Evolutionary conservation across 1,140 invertebrate species (phyloP).

Genomic region (Himalopsyche phryganea): DNA sequence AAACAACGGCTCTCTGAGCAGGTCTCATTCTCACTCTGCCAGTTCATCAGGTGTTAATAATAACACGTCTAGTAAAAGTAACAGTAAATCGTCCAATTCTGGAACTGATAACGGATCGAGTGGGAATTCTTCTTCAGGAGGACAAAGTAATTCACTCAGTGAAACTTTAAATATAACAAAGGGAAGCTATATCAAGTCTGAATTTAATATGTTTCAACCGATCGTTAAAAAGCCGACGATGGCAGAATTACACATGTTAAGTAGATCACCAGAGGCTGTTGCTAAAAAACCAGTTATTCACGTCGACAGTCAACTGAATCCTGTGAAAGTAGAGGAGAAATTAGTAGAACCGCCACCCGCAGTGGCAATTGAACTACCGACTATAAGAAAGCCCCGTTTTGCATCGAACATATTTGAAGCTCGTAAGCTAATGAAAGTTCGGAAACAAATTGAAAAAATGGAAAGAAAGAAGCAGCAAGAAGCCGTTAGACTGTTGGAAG

Average conservation of each 20-base stretch:
- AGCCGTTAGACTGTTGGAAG: slow-evolving; percentile 47
- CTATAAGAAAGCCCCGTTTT: slow-evolving; percentile 58
- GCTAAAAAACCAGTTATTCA: slow-evolving; percentile 26
- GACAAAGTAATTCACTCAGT: slow-evolving; percentile 38
- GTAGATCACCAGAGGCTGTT: slow-evolving; percentile 4
- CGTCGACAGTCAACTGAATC: slow-evolving; percentile 28
- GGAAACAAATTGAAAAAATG: slow-evolving; percentile 58
- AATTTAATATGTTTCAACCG: slow-evolving; percentile 32
- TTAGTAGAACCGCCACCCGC: slow-evolving; percentile 38
- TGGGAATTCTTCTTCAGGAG: slow-evolving; percentile 46
- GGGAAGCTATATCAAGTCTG: slow-evolving; percentile 31
- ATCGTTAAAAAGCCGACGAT: slow-evolving; percentile 13
- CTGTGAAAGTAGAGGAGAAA: slow-evolving; percentile 8
- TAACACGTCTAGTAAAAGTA: slow-evolving; percentile 34
- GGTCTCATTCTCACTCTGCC: slow-evolving; percentile 31
- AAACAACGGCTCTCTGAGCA: slow-evolving; percentile 45
- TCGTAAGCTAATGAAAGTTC: slow-evolving; percentile 59
- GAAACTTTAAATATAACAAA: slow-evolving; percentile 26
- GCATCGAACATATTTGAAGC: slow-evolving; percentile 59
- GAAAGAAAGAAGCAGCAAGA: slow-evolving; percentile 54
- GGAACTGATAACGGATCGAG: slow-evolving; percentile 47
- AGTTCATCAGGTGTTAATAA: slow-evolving; percentile 40
- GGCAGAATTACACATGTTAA: slow-evolving; percentile 6
- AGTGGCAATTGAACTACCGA: slow-evolving; percentile 42
- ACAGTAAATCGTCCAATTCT: slow-evolving; percentile 44